These are phyloP conservation scores for Perdita meconis DNA, from an alignment of 2,888 invertebrate genomes.

Conservation along the genomic window DNA sequence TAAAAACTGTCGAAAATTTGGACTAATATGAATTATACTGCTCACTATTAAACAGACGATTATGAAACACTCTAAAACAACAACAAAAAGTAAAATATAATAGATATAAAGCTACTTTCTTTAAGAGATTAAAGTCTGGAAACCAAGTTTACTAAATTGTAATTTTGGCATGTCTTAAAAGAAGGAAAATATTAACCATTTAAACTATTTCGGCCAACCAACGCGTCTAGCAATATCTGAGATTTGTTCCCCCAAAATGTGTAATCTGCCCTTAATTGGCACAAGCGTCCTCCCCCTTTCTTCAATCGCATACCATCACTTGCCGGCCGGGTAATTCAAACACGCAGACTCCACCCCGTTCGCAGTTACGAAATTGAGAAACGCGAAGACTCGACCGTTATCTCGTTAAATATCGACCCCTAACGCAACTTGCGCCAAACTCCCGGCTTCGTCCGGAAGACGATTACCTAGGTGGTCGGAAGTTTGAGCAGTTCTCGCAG, in stretches of 20 bases:
- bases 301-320: too few relatives aligned
- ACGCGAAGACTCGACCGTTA: not conserved
- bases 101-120: too few relatives aligned
- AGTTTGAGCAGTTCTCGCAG: slow-evolving; percentile 40
- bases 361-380: not conserved
- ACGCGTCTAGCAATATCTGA: not conserved
- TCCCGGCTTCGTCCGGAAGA: slow-evolving; percentile 3
- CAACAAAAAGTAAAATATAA: too few relatives aligned
- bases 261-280: too few relatives aligned
- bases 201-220: not conserved
- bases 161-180: too few relatives aligned
- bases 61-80: too few relatives aligned
- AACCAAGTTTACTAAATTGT: not conserved
- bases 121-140: not conserved
- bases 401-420: not conserved
- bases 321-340: too few relatives aligned
- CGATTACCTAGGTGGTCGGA: slow-evolving; percentile 9
- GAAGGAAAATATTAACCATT: not conserved
- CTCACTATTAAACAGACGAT: too few relatives aligned
- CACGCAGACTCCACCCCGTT: not conserved
- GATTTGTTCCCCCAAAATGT: not conserved
- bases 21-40: too few relatives aligned
- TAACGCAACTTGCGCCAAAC: not conserved
- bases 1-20: too few relatives aligned
- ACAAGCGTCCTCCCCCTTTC: too few relatives aligned